Evolutionary conservation across 2,797 vertebrate genomes (phyloP).

Genomic region (Characodon lateralis): DNA sequence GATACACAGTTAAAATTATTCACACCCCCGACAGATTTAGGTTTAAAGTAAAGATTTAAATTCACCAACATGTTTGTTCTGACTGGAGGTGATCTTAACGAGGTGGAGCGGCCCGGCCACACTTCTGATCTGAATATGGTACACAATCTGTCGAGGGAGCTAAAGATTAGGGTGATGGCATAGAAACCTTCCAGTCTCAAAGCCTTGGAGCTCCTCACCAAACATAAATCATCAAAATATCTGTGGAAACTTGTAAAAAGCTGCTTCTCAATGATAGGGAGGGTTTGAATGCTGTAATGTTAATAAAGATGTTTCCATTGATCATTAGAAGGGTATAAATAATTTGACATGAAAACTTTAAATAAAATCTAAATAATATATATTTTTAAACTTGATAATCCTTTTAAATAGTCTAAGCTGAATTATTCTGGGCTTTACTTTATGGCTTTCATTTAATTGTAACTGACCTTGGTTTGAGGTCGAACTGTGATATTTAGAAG

Average conservation of each 20-base stretch:
- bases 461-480: background rate
- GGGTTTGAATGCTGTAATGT: too few species aligned
- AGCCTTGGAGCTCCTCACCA: background rate
- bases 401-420: too few species aligned
- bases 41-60: background rate
- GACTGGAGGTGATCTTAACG: too few species aligned
- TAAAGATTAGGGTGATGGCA: background rate
- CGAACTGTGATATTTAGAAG: too few species aligned
- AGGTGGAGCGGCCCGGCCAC: too few species aligned
- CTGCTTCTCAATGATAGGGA: background rate
- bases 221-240: background rate
- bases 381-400: too few species aligned
- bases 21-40: background rate
- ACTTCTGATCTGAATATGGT: too few species aligned
- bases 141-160: background rate
- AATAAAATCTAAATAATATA: too few species aligned
- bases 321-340: too few species aligned
- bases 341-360: too few species aligned
- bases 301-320: too few species aligned
- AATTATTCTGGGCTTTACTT: background rate
- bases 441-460: background rate
- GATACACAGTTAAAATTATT: background rate
- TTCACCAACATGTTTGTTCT: background rate
- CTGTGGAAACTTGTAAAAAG: background rate
- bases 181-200: background rate